Percentiles rank a stretch among this genome's conserved stretches.
Evolutionary conservation across 2,797 vertebrate genomes (phyloP).

Genomic region (Protosalanx chinensis): DNA sequence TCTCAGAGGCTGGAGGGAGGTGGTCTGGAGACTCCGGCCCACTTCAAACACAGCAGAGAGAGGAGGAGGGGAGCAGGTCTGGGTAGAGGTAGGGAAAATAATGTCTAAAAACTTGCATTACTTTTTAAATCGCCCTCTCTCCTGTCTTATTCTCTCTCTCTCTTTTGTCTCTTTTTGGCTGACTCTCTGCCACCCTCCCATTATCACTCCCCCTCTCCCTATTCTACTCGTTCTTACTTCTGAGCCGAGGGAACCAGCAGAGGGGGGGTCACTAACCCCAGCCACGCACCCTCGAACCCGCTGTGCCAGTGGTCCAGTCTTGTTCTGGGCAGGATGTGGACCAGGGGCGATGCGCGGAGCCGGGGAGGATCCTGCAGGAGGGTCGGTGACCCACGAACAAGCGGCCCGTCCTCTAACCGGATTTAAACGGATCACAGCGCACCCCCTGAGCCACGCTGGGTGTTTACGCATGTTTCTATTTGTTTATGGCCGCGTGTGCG

Average conservation of each 20-base stretch:
- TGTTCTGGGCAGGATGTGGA: too few relatives aligned
- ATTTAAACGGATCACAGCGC: slow-evolving; percentile 21
- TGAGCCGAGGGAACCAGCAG: too few relatives aligned
- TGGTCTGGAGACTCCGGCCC: slow-evolving; percentile 13
- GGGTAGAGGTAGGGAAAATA: not conserved
- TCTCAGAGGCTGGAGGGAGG: slow-evolving; percentile 2
- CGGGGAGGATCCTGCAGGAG: too few relatives aligned
- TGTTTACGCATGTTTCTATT: slow-evolving; percentile 1
- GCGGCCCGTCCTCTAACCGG: slow-evolving; percentile 10
- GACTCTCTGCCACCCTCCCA: not conserved
- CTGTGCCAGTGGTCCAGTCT: too few relatives aligned
- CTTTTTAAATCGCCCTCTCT: not conserved
- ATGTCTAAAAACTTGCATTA: not conserved
- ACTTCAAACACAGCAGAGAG: slow-evolving; percentile 6
- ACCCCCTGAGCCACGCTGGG: not conserved
- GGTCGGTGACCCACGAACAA: not conserved
- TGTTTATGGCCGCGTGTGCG: slow-evolving; percentile 17
- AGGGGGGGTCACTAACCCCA: too few relatives aligned
- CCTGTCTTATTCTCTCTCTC: not conserved
- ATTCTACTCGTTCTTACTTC: not conserved
- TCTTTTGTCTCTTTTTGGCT: not conserved
- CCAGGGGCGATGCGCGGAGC: too few relatives aligned
- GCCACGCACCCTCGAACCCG: not conserved
- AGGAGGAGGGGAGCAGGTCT: not conserved
- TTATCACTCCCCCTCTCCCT: not conserved